Evolutionary conservation across 2,888 invertebrate genomes (phyloP).

Genomic region (Drosophila neonasuta): DNA sequence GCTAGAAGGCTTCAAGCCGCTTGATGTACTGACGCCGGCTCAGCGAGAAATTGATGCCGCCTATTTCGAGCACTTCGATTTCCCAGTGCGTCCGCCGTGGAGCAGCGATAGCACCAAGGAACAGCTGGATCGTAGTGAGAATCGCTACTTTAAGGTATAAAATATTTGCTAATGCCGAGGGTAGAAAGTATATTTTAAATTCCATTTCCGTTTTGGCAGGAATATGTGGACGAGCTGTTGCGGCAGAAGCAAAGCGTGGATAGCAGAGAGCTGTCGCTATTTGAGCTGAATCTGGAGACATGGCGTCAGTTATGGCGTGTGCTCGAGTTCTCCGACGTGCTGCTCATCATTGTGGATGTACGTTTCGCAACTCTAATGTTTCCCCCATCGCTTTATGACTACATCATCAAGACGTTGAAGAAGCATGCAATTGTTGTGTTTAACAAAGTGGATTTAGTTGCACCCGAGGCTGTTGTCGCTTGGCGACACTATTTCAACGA

Average conservation of each 20-base stretch:
- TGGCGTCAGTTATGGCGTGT: conserved; percentile 98
- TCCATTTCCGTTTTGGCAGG: conserved; percentile 83
- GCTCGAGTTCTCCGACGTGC: conserved; percentile 94
- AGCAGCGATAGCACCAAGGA: conserved; percentile 88
- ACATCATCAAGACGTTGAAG: conserved; percentile 88
- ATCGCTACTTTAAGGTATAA: conserved; percentile 87
- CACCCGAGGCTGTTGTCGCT: conserved; percentile 90
- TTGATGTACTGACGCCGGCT: conserved; percentile 83
- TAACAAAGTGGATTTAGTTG: conserved; percentile 96
- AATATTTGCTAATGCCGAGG: background rate
- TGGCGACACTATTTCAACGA: conserved; percentile 92
- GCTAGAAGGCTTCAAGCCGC: conserved; percentile 85
- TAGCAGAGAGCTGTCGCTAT: conserved; percentile 88
- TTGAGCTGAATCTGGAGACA: conserved; percentile 96
- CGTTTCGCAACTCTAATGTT: conserved; percentile 92
- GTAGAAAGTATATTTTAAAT: conserved; percentile 24
- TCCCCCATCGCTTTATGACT: conserved; percentile 93
- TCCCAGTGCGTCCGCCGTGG: conserved; percentile 95
- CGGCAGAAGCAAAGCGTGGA: conserved; percentile 84
- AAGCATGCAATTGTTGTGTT: conserved; percentile 94
- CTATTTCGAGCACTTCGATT: conserved; percentile 88
- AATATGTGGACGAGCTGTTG: conserved; percentile 87
- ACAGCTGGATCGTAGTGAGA: conserved; percentile 89
- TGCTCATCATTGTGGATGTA: conserved; percentile 94
- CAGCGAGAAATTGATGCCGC: conserved; percentile 87